These are phyloP conservation scores for Mylabris sibirica DNA, from an alignment of 2,888 invertebrate genomes.

Conservation along the genomic window DNA sequence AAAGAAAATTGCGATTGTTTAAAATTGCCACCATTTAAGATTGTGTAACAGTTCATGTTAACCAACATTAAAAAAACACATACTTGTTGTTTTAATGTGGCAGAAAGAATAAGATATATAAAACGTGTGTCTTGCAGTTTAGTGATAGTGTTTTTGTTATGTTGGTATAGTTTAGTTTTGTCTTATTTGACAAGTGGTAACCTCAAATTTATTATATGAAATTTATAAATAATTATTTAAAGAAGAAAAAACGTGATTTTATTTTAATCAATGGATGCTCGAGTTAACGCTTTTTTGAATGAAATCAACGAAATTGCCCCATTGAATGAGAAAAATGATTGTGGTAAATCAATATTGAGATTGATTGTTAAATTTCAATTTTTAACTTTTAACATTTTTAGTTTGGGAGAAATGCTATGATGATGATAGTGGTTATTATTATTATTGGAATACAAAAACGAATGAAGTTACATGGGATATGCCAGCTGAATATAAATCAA, in stretches of 20 bases:
- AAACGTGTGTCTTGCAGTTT: too few species aligned
- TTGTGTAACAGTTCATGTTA: too few species aligned
- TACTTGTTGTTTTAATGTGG: too few species aligned
- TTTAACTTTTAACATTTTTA: slow-evolving; percentile 48
- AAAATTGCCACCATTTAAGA: too few species aligned
- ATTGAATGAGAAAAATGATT: slow-evolving; percentile 39
- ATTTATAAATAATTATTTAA: background rate
- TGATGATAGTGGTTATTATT: slow-evolving; percentile 68
- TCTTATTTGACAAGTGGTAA: slow-evolving; percentile 9
- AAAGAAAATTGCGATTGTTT: too few species aligned
- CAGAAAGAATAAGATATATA: too few species aligned
- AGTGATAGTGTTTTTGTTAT: too few species aligned
- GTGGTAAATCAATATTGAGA: slow-evolving; percentile 23
- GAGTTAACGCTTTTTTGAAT: slow-evolving; percentile 58
- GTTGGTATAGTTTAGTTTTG: background rate
- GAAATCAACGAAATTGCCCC: slow-evolving; percentile 60
- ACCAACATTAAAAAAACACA: too few species aligned
- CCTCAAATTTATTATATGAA: background rate
- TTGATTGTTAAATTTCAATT: background rate
- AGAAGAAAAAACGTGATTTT: background rate
- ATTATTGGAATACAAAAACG: slow-evolving; percentile 71
- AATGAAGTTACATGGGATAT: slow-evolving; percentile 73
- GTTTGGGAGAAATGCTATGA: slow-evolving; percentile 74
- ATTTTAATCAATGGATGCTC: slow-evolving; percentile 52
- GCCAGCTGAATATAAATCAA: slow-evolving; percentile 62